Conservation (phyloP, 1,140 invertebrate genomes). For the Megalopta genalis region DNA sequence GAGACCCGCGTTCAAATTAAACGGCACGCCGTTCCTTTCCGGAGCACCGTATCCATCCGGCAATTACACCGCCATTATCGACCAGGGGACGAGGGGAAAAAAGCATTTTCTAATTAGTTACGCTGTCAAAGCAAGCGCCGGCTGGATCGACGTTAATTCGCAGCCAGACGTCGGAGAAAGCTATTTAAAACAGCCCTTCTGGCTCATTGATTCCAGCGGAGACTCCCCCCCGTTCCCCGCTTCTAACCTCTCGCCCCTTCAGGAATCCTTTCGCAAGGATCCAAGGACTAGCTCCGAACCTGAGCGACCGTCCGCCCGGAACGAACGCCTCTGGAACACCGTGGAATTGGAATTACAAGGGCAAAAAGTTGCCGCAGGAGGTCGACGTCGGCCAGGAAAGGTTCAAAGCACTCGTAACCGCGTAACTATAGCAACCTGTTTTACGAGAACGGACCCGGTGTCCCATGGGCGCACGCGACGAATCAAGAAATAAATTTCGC, state of each 20-base stretch:
- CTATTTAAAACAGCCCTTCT: slow-evolving; percentile 1
- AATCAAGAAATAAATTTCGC: slow-evolving; percentile 55
- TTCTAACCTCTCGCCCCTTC: not conserved
- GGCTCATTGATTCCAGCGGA: slow-evolving; percentile 8
- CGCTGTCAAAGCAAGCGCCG: not conserved
- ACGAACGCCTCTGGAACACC: slow-evolving; percentile 26
- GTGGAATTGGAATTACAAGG: slow-evolving; percentile 32
- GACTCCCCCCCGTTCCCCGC: too few species aligned
- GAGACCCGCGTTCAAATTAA: too few species aligned
- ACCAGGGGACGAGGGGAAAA: not conserved
- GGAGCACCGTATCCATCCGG: not conserved
- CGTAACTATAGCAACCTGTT: slow-evolving; percentile 52
- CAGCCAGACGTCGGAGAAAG: slow-evolving; percentile 5
- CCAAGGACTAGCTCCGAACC: not conserved
- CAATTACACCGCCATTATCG: not conserved
- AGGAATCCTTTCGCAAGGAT: not conserved
- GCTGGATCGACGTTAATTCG: slow-evolving; percentile 34
- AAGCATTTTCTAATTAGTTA: slow-evolving; percentile 13
- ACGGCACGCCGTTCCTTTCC: too few species aligned
- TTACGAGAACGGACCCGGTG: slow-evolving; percentile 37
- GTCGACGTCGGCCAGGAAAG: not conserved
- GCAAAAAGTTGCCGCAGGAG: not conserved
- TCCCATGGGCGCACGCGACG: slow-evolving; percentile 12
- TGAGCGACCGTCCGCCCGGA: not conserved
- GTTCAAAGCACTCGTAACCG: slow-evolving; percentile 36